phyloP scores from a whole-genome alignment of 2,113 vertebrate species.

The Phocoena sinus region DNA sequence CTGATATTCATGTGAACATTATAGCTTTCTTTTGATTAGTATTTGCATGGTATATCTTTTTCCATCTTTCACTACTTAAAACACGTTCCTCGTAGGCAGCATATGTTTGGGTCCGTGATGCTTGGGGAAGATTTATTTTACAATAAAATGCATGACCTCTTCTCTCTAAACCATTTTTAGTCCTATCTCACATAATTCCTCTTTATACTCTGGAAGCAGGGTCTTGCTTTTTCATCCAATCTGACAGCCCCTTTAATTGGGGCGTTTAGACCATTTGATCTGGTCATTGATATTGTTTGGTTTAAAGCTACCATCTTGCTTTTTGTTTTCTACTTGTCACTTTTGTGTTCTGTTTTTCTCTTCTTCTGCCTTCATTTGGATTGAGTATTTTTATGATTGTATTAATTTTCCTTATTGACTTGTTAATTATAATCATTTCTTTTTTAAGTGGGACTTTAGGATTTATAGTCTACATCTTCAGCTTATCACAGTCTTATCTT shows the following conservation, averaged over 20 bases:
- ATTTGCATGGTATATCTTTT: not conserved
- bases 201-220: no score
- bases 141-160: rapidly evolving
- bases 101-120: rapidly evolving
- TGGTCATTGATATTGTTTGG: no score
- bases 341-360: not conserved
- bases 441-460: not conserved
- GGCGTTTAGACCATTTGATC: not conserved
- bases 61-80: not conserved
- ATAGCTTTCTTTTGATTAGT: not conserved
- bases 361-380: not conserved
- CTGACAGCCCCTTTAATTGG: not conserved
- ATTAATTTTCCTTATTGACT: not conserved
- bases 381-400: not conserved
- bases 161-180: not conserved
- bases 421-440: not conserved
- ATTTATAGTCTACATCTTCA: rapidly evolving
- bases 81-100: not conserved
- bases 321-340: not conserved
- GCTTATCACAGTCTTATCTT: no score
- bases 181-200: not conserved
- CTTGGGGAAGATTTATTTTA: not conserved
- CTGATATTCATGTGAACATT: not conserved
- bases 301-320: not conserved
- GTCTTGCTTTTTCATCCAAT: rapidly evolving